Conservation (phyloP, 2,113 vertebrate genomes). For the Ceyx margarethae region DNA sequence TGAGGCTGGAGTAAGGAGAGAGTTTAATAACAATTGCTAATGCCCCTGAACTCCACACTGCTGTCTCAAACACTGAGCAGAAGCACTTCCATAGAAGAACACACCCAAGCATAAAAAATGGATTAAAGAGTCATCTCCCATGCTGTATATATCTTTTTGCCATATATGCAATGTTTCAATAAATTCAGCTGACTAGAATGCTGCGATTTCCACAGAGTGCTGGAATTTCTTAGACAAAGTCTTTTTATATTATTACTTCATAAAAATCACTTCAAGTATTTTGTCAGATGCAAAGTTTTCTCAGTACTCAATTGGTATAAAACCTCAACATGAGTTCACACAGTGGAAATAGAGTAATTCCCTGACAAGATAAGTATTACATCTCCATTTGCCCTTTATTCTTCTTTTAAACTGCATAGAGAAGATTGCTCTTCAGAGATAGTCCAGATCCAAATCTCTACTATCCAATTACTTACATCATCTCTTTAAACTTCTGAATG, state of each 20-base stretch:
- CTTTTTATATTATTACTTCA: slow-evolving; percentile 59
- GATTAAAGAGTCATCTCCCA: neutral
- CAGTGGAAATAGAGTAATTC: neutral
- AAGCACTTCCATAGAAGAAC: slow-evolving; percentile 5
- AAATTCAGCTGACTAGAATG: slow-evolving; percentile 55
- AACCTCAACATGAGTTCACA: neutral
- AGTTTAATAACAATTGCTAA: neutral
- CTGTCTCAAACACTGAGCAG: neutral
- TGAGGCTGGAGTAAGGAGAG: neutral
- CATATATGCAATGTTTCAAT: slow-evolving; percentile 39
- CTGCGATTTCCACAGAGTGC: slow-evolving; percentile 60
- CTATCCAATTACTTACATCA: slow-evolving; percentile 33
- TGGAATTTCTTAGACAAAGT: slow-evolving; percentile 42
- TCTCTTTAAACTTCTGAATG: slow-evolving; percentile 35
- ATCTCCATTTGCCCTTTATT: slow-evolving; percentile 21
- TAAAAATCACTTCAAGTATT: slow-evolving; percentile 30
- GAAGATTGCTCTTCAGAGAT: slow-evolving; percentile 52
- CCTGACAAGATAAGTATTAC: slow-evolving; percentile 24
- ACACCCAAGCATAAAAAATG: slow-evolving; percentile 2
- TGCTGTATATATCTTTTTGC: neutral
- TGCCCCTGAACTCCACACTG: neutral
- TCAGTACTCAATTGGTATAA: no score
- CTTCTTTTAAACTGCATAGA: slow-evolving; percentile 39
- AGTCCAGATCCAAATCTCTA: slow-evolving; percentile 41
- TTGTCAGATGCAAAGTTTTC: slow-evolving; percentile 19